Conservation (phyloP, 1,140 invertebrate species). For the Mycetomoellerius zeteki region DNA sequence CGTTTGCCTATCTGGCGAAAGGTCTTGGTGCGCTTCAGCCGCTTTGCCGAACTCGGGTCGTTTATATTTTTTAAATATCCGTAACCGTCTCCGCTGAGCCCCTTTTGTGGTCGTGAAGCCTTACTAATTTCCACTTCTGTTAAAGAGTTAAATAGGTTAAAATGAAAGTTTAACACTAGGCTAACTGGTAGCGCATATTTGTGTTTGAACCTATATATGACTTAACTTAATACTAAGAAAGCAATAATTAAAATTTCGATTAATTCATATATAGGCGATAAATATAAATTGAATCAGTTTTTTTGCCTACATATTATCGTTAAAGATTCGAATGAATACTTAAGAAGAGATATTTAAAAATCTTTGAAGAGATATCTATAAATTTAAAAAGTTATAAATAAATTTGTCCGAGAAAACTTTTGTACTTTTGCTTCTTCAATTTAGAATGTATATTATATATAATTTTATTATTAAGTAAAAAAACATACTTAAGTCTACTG, state of each 20-base stretch:
- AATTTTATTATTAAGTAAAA: constrained; percentile 79
- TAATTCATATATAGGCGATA: not conserved
- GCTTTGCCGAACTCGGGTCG: constrained; percentile 70
- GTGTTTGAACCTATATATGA: not conserved
- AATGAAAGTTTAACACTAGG: not conserved
- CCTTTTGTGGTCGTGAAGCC: constrained; percentile 90
- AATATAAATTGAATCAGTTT: not conserved
- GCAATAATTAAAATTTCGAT: not conserved
- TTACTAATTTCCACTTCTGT: constrained; percentile 89
- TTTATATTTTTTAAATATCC: constrained; percentile 90
- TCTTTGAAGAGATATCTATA: not conserved
- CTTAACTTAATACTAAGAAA: not conserved
- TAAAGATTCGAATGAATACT: not conserved
- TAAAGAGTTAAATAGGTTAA: constrained; percentile 74
- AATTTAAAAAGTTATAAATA: constrained; percentile 4
- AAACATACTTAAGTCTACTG: constrained; percentile 94
- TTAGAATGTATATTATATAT: not conserved
- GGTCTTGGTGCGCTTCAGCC: constrained; percentile 85
- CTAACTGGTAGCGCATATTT: not conserved
- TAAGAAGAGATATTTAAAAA: not conserved
- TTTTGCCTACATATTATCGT: not conserved
- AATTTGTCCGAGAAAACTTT: not conserved
- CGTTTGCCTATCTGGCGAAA: constrained; percentile 82
- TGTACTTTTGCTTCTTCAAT: not conserved
- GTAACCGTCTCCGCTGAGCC: constrained; percentile 92